Evolutionary conservation across 2,113 vertebrate genomes (phyloP).

Genomic region (Bolborhynchus lineola): DNA sequence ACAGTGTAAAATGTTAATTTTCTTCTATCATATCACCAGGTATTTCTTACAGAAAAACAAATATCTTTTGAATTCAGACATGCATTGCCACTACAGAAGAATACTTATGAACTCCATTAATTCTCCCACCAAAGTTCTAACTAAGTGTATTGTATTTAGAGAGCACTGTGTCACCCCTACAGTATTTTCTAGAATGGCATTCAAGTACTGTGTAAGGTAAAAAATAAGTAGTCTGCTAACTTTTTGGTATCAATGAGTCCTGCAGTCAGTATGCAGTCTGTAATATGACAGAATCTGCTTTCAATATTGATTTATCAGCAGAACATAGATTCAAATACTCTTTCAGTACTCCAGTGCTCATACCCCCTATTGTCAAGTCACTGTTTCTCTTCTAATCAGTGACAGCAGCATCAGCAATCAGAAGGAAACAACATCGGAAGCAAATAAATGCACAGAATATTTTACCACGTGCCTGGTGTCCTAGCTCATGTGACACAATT

Average conservation of each 20-base stretch:
- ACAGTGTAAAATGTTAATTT: background rate
- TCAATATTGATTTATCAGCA: background rate
- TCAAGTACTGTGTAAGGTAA: background rate
- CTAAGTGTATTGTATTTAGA: background rate
- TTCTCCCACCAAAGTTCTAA: background rate
- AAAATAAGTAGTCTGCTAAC: background rate
- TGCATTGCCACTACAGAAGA: background rate
- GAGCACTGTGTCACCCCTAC: background rate
- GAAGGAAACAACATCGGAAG: background rate
- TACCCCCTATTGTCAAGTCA: background rate
- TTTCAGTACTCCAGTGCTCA: background rate
- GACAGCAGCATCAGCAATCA: background rate
- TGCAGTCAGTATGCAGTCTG: background rate
- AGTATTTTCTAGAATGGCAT: background rate
- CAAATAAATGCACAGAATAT: conserved; percentile 33
- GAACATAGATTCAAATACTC: background rate
- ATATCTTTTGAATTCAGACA: background rate
- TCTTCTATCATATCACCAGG: background rate
- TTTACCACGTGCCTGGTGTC: conserved; percentile 82
- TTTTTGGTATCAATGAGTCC: background rate
- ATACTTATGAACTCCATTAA: background rate
- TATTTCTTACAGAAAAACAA: background rate
- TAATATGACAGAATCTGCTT: background rate
- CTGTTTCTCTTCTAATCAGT: background rate
- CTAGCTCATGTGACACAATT: conserved; percentile 76